Evolutionary conservation across 2,113 vertebrate genomes (phyloP).

Genomic region (Octodon degus): DNA sequence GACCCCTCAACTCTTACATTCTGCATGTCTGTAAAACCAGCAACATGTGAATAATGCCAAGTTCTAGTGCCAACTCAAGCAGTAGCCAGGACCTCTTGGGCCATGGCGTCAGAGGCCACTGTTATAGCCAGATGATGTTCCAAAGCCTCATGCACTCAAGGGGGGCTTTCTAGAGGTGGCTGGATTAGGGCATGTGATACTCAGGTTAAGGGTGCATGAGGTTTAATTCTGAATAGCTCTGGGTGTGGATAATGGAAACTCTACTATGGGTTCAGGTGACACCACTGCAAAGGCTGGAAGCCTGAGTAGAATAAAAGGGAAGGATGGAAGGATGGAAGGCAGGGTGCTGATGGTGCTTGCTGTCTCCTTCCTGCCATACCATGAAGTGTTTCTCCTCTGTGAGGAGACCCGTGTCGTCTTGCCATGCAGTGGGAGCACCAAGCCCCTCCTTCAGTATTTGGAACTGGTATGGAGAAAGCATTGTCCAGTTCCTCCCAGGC

Average conservation of each 20-base stretch:
- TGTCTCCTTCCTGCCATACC: neutral
- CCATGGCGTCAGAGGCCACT: neutral
- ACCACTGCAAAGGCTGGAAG: neutral
- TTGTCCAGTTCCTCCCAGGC: neutral
- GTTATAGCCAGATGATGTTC: neutral
- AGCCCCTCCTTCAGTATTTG: neutral
- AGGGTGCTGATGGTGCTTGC: neutral
- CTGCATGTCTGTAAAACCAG: neutral
- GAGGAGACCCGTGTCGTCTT: too few species aligned
- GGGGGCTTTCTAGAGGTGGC: neutral
- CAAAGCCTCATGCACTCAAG: neutral
- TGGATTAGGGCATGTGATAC: neutral
- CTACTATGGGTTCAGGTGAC: neutral
- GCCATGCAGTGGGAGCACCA: too few species aligned
- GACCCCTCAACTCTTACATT: neutral
- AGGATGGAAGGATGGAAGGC: neutral
- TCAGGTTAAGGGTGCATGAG: neutral
- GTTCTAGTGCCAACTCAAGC: neutral
- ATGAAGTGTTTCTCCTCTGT: too few species aligned
- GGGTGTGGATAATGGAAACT: neutral
- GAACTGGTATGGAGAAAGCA: neutral
- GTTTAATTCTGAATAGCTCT: neutral
- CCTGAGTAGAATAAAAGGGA: neutral
- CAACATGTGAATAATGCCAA: neutral
- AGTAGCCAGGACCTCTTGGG: neutral